Evolutionary conservation across 2,113 vertebrate species (phyloP), one percentile per base, ranked within the genome.

Genomic region (Eptesicus fuscus): DNA sequence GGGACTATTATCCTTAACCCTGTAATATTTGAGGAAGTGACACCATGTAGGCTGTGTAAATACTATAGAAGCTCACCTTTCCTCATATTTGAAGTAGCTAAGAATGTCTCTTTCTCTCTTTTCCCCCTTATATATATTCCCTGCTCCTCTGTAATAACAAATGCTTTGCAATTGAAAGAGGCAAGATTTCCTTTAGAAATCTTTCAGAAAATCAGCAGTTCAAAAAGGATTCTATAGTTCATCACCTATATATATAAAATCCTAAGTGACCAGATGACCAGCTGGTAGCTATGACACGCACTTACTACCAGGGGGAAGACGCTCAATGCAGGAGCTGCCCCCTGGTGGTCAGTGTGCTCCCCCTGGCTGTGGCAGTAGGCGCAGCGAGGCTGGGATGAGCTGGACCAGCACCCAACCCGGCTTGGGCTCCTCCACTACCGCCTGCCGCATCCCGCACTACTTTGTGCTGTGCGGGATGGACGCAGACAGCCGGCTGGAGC

Each of bases 181-280:
- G n/a, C 71, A 95, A 91, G n/a, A 83, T 88, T 70, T 90, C 16
- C 87, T 79, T 65, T 71, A 51, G 28, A 88, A 74, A 49, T 61
- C 7, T 20, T 84, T 23, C 20, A 92, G 83, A 51, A 82, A 87
- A 70, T 13, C 74, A 73, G 35, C 63, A 83, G 35, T 59, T 61
- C 83, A 56, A 14, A 96, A 79, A 83, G 94, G 23, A 65, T 82
- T 93, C 69, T 95, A 37, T 20, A 20, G 44, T 90, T 89, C 76
- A 23, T 67, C 53, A 56, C 22, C 6, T 56, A 56, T 56, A 20
- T 56, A 56, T 56, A 56, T 56, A 56, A 56, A 56, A 56, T 20
- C 20, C 53, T 22, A 56, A 8, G 18, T 22, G 20, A 56, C 53
- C 7, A 1, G 18, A 56, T 56, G 53, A 56, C 53, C 53, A 56